Evolutionary conservation across 2,888 invertebrate species (phyloP).

Genomic region (Fissipunctia ypsillon): DNA sequence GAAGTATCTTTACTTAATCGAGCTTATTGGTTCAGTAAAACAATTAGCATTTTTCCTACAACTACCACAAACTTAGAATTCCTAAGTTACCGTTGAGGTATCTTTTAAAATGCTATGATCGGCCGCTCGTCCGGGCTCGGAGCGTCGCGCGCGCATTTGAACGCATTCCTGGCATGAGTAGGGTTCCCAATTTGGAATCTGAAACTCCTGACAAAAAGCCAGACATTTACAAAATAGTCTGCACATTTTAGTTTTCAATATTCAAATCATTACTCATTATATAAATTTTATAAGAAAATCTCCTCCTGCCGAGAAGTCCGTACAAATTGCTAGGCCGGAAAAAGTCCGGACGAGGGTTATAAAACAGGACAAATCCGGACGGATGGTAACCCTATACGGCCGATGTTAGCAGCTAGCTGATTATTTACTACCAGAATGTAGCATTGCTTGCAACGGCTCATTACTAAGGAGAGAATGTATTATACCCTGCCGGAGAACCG

Average conservation of each 20-base stretch:
- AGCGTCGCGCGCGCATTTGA: slow-evolving; percentile 43
- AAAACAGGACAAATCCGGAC: not conserved
- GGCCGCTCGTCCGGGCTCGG: slow-evolving; percentile 61
- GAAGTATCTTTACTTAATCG: not conserved
- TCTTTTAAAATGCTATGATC: slow-evolving; percentile 63
- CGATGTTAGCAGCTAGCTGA: slow-evolving; percentile 68
- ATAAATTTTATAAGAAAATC: not conserved
- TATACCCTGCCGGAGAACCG: slow-evolving; percentile 31
- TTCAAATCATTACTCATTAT: too few relatives aligned
- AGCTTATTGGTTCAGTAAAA: slow-evolving; percentile 6
- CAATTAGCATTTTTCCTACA: slow-evolving; percentile 25
- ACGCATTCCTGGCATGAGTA: slow-evolving; percentile 71
- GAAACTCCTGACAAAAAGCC: not conserved
- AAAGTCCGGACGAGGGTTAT: too few relatives aligned
- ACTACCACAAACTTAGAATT: slow-evolving; percentile 38
- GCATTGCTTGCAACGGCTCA: slow-evolving; percentile 44
- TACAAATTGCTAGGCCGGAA: not conserved
- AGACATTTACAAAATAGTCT: not conserved
- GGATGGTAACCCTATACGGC: slow-evolving; percentile 46
- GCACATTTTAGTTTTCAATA: not conserved
- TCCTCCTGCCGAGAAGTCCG: too few relatives aligned
- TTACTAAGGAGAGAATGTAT: slow-evolving; percentile 45
- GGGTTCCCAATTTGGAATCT: not conserved
- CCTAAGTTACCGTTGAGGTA: slow-evolving; percentile 61
- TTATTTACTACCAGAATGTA: slow-evolving; percentile 68